Evolutionary conservation across 2,113 vertebrate genomes (phyloP), one percentile per base, ranked within the genome.

Genomic region (Serinus canaria): DNA sequence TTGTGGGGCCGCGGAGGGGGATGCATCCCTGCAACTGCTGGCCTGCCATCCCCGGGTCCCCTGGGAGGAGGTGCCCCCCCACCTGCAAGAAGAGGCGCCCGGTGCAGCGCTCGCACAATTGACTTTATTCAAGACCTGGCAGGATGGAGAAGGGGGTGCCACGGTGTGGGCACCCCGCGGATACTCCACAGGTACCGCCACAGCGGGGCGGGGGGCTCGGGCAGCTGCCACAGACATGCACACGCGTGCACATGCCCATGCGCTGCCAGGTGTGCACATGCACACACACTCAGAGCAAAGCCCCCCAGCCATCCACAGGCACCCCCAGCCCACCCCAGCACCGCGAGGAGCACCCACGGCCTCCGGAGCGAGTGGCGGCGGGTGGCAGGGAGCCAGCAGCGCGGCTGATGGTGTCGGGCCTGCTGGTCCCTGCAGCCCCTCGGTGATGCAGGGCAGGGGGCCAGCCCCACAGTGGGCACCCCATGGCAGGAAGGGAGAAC

Each of bases 61-160:
- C 11, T 0, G 2, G 27, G 15, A 66, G 20, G 18, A 39, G 17
- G 24, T 44, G n/a, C 10, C 47, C 35, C 35, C 53, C 35, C 46
- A n/a, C 9, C 64, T 1, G 1, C 35, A 84, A 87, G 87, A 83
- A 86, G 66, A 94, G 39, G 52, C 0, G 8, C 33, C 25, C 2
- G 0, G 78, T 13, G 1, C 73, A 55, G 73, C 1, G 2, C 62
- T 96, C 62, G 23, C 96, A 96, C 85, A 14, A 94, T 27, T 63
- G 47, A 92, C 78, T 96, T 96, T 96, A 96, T 96, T 96, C 5
- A 31, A 94, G 82, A 91, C 87, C 82, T 37, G 84, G 74, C 22
- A 10, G 90, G 84, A 89, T 22, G 87, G 81, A 83, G 64, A 59
- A 44, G 43, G 47, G 69, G 39, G 53, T 49, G 72, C 75, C 9